Evolutionary conservation across 2,797 vertebrate species (phyloP).

Genomic region (Fringilla coelebs): DNA sequence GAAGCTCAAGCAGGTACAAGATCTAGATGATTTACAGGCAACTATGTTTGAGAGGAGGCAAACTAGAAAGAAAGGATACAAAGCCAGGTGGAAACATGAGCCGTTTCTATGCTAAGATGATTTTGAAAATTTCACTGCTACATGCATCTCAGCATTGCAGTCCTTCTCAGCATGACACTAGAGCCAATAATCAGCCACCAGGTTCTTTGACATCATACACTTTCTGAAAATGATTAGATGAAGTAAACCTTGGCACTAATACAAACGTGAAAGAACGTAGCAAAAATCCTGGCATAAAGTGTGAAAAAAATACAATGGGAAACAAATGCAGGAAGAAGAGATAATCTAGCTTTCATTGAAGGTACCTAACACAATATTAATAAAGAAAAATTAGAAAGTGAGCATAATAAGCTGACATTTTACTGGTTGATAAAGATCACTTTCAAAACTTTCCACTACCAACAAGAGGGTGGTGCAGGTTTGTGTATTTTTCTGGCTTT

Average conservation of each 20-base stretch:
- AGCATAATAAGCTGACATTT: background rate
- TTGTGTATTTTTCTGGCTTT: background rate
- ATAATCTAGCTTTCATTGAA: background rate
- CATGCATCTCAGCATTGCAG: background rate
- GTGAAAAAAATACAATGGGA: background rate
- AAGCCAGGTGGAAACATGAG: background rate
- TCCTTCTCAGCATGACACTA: background rate
- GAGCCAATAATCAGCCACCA: background rate
- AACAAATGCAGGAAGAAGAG: slow-evolving; percentile 4
- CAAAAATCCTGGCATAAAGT: background rate
- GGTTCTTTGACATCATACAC: background rate
- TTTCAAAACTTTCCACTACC: background rate
- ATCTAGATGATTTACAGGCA: background rate
- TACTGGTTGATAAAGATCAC: background rate
- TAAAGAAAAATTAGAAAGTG: background rate
- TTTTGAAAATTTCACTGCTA: background rate
- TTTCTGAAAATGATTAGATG: background rate
- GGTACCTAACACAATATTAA: background rate
- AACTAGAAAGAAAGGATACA: background rate
- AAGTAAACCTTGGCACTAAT: background rate
- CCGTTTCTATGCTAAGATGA: background rate
- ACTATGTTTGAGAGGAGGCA: background rate
- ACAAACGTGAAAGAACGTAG: background rate
- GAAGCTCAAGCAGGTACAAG: background rate
- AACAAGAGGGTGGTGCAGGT: background rate